Evolutionary conservation across 2,888 invertebrate species (phyloP), one percentile per base, ranked within the genome.

Genomic region (Periphyllus acericola): DNA sequence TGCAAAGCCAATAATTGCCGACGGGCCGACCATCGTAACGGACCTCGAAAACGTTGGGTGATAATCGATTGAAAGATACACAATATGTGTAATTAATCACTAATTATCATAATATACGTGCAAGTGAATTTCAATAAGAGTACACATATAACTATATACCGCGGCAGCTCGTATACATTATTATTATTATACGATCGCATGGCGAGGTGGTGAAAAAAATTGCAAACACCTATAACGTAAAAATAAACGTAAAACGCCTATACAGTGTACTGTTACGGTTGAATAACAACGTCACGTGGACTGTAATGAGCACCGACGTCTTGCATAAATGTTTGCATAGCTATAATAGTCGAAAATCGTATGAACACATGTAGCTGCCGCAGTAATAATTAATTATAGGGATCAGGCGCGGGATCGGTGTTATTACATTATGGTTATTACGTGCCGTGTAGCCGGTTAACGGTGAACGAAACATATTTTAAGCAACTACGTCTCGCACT

Each of bases 11-110:
- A 71, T 82, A 83, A 60, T n/a, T n/a, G 40, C 83, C 72, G 60
- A 55, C 66, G 60, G 60, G 36, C 76, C 68, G 46, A 81, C 21
- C n/a, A 46, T 40, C 25, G 32, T 76, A 84, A 84, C 84, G 84
- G 84, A 25, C 76, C 17, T 4, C 19, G 4, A 1, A 36, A 1
- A 21, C 40, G 46, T 76, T 46, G 60, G 60, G n/a, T n/a, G n/a
- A 46, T 14, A 83, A 75, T 60, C 25, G 55, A 83, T 40, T 21
- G 32, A 8, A 52, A 14, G 40, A 72, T 46, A 11, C 8, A 29
- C n/a, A 40, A 81, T n/a, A n/a, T 19, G 46, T 40, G 36, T 60
- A 60, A 83, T 29, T 29, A 75, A 83, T 83, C n/a, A 75, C 29
- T 29, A 83, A 75, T 75, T 29, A 46, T 46, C 11, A 46, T 46